Evolutionary conservation across 2,113 vertebrate species (phyloP).

Genomic region (Progne subis): DNA sequence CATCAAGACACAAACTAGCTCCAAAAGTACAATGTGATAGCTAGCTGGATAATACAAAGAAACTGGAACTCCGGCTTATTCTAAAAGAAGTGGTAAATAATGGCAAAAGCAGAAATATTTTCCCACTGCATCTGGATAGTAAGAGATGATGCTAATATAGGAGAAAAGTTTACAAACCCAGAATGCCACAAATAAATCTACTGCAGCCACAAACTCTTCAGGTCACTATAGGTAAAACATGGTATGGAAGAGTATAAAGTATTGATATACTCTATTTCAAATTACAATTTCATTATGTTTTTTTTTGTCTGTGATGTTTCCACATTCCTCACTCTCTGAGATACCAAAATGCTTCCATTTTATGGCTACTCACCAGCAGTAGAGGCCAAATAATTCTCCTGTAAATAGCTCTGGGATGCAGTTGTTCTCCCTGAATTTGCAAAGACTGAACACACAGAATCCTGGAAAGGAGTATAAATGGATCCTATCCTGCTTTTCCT

Average conservation of each 20-base stretch:
- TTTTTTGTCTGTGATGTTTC: neutral
- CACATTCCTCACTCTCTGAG: neutral
- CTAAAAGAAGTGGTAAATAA: neutral
- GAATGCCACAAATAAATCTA: neutral
- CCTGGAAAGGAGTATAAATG: neutral
- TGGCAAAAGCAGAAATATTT: neutral
- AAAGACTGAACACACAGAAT: neutral
- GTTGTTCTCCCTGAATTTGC: neutral
- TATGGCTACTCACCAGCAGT: neutral
- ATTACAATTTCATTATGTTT: neutral
- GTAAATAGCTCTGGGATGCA: neutral
- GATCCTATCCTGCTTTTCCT: neutral
- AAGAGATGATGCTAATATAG: neutral
- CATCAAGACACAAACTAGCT: accelerated
- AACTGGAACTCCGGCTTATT: neutral
- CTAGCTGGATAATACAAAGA: neutral
- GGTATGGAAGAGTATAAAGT: neutral
- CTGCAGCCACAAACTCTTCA: neutral
- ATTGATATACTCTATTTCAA: neutral
- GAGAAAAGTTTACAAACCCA: neutral
- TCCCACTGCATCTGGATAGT: neutral
- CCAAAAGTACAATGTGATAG: neutral
- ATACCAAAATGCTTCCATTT: neutral
- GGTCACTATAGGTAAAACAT: neutral
- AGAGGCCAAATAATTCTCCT: neutral